A percentile compares a stretch with the other conserved stretches of the same genome.
Conservation (phyloP, 2,113 vertebrate genomes). For the Ptilonorhynchus violaceus region DNA sequence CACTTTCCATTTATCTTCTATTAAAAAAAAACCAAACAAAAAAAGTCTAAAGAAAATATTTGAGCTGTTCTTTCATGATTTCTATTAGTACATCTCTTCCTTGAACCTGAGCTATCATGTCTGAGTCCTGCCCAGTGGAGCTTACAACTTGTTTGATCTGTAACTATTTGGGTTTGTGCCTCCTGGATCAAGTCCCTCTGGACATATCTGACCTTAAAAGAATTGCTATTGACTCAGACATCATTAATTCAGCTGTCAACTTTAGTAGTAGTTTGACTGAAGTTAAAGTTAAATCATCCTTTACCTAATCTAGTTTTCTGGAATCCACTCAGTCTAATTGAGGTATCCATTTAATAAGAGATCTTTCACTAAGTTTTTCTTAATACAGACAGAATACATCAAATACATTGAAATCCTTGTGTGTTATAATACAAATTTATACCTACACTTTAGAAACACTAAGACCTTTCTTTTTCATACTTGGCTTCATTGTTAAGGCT, state of each 20-base stretch:
- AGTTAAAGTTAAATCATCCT: background rate
- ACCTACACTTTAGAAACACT: background rate
- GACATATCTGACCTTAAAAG: background rate
- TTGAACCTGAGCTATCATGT: background rate
- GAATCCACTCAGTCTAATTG: background rate
- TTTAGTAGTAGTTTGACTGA: background rate
- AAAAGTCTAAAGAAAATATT: background rate
- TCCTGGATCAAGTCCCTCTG: background rate
- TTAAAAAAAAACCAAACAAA: background rate
- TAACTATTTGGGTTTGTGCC: background rate
- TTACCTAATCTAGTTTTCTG: background rate
- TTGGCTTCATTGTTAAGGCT: background rate
- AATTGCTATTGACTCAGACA: background rate
- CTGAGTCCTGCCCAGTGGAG: background rate
- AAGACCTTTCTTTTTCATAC: background rate
- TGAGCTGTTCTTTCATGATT: background rate
- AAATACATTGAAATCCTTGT: background rate
- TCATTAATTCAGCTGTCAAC: slow-evolving; percentile 10
- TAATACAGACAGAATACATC: background rate
- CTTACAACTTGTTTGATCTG: background rate
- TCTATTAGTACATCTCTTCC: background rate
- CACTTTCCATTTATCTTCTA: background rate
- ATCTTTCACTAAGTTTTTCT: background rate
- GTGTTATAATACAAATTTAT: background rate
- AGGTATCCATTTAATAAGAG: background rate